phyloP scores from a whole-genome alignment of 2,888 invertebrate genomes.

The Boloria euphrosyne region DNA sequence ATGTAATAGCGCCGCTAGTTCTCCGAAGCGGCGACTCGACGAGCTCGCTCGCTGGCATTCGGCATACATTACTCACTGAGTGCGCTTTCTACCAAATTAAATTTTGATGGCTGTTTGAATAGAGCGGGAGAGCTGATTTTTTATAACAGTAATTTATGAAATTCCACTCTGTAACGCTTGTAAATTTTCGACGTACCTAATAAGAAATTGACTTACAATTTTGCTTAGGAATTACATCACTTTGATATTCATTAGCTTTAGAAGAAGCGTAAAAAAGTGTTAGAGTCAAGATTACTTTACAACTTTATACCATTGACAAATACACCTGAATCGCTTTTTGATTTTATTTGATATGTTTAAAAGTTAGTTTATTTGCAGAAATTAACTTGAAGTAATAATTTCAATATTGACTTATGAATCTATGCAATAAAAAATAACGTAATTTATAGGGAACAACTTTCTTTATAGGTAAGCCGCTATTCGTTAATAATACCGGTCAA shows the following conservation, averaged over 20 bases:
- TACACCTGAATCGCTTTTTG: no score
- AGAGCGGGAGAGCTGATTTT: constrained; percentile 58
- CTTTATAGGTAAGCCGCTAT: no score
- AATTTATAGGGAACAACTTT: no score
- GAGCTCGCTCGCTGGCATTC: constrained; percentile 49
- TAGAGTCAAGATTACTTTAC: not conserved
- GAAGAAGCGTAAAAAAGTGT: constrained; percentile 1
- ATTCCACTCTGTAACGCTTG: constrained; percentile 43
- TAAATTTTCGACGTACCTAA: constrained; percentile 38
- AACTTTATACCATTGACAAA: not conserved
- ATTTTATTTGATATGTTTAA: no score
- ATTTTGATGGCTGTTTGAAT: constrained; percentile 71
- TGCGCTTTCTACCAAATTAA: constrained; percentile 77
- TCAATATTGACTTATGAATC: no score
- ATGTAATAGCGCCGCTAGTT: constrained; percentile 19
- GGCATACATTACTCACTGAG: constrained; percentile 68
- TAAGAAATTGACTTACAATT: constrained; percentile 37
- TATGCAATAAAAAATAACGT: no score
- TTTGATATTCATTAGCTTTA: constrained; percentile 19
- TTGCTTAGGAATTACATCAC: constrained; percentile 28
- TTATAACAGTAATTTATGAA: constrained; percentile 57
- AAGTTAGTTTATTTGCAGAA: no score
- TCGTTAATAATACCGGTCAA: not conserved
- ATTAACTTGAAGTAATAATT: no score
- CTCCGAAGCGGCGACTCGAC: constrained; percentile 26